Conservation (phyloP, 2,888 invertebrate species). For the Idaea dimidiata region DNA sequence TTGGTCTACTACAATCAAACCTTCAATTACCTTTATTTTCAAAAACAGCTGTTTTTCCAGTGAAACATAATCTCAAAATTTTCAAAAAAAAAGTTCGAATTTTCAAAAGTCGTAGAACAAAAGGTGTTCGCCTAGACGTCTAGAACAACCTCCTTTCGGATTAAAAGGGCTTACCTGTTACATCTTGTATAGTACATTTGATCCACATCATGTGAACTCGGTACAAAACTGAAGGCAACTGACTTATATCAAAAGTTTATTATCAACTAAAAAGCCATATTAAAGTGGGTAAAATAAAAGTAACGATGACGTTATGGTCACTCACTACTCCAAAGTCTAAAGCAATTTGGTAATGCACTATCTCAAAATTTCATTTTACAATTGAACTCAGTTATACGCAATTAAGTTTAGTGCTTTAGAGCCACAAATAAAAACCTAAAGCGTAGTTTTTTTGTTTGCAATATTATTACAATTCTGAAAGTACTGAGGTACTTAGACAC, state of each 20-base stretch:
- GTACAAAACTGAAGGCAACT: neutral
- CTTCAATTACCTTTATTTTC: no score
- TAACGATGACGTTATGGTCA: neutral
- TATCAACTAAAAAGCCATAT: neutral
- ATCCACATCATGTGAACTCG: neutral
- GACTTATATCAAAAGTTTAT: neutral
- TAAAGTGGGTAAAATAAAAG: neutral
- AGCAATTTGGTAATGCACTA: slow-evolving; percentile 46
- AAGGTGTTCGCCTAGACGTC: no score
- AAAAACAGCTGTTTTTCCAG: no score
- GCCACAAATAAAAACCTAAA: slow-evolving; percentile 10
- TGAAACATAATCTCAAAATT: no score
- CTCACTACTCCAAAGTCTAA: slow-evolving; percentile 30
- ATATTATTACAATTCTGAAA: neutral
- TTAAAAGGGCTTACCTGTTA: no score
- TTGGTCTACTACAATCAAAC: no score
- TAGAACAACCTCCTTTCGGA: no score
- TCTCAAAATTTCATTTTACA: slow-evolving; percentile 43
- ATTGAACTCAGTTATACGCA: slow-evolving; percentile 30
- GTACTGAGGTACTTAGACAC: neutral
- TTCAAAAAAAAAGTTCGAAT: no score
- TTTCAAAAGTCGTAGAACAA: no score
- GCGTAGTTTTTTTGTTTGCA: neutral
- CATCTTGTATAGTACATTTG: no score
- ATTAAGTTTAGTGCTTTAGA: slow-evolving; percentile 27